Base-by-base conservation (phyloP, 2,888 invertebrate species). In the Bombyx huttoni region DNA sequence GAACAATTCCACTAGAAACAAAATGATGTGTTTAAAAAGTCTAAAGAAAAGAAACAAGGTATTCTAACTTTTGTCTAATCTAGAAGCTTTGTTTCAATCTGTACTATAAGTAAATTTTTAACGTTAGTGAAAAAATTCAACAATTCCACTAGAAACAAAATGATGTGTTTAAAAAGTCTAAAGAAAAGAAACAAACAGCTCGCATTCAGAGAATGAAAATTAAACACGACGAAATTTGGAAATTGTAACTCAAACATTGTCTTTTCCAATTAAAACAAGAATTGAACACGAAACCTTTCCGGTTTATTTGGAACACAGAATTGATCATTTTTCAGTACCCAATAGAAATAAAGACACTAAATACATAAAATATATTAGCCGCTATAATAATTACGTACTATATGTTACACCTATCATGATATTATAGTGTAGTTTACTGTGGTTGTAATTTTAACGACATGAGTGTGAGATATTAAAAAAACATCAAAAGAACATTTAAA, bases 201-300 rank as follows among this genome's bases (percentile, higher is more conserved):
- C 59, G 54, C 12, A 12, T 40, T 40, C 40, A 40, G 24, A 24
- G 24, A 7, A 40, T 40, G 40, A 40, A 46, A 34, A n/a, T 52
- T 51, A 52, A 51, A 52, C 14, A 50, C 45, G 48, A 47, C 34
- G 45, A 47, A 13, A 46, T 45, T 13, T 10, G 24, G 48, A 35
- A 46, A 46, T 51, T 12, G 47, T 35, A 51, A 55, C 24, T 53
- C 48, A 51, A 55, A 55, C 12, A 53, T 50, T 40, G 46, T 48
- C 13, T 34, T 13, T 6, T 9, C 51, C 49, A 46, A 52, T 48
- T 49, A 50, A 47, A 54, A 47, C 34, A 34, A 33, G 48, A 50
- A n/a, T 24, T 24, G 24, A 40, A 40, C 40, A 40, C 40, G 40
- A 40, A 40, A 12, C 40, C 40, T 40, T 40, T 40, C 40, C 40